These are phyloP conservation scores for Melozone crissalis DNA, from an alignment of 2,113 vertebrate genomes.

Conservation along the genomic window DNA sequence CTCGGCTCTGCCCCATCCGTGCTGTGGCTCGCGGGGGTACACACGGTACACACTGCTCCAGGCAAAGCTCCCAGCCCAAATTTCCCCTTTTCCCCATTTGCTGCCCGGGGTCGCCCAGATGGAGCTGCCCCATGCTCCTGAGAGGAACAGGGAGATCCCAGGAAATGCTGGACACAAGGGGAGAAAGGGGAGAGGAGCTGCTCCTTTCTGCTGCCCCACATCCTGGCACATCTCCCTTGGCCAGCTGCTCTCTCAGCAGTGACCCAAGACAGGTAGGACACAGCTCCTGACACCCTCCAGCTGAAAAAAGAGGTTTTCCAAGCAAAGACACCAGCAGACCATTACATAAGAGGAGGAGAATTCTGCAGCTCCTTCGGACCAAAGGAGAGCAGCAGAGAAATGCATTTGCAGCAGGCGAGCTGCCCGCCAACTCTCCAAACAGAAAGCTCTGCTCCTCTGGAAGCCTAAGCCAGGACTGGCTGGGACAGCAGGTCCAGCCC, in stretches of 20 bases:
- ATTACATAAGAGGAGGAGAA: slow-evolving; percentile 57
- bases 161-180: neutral
- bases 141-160: neutral
- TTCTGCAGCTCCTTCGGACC: slow-evolving; percentile 36
- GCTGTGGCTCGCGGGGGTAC: neutral
- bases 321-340: slow-evolving; percentile 17
- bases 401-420: neutral
- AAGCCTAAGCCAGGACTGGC: neutral
- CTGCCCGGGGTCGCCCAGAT: neutral
- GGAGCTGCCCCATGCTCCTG: neutral
- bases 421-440: slow-evolving; percentile 9
- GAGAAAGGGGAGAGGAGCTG: neutral
- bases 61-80: neutral
- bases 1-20: neutral
- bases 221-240: neutral
- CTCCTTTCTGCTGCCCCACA: neutral
- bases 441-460: neutral
- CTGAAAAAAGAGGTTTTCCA: neutral
- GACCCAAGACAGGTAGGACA: neutral
- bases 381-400: slow-evolving; percentile 11
- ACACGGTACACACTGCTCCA: neutral
- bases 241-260: neutral
- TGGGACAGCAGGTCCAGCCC: neutral
- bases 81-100: neutral
- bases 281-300: neutral